phyloP scores from a whole-genome alignment of 1,140 invertebrate genomes.

The Diachasmimorpha longicaudata region DNA sequence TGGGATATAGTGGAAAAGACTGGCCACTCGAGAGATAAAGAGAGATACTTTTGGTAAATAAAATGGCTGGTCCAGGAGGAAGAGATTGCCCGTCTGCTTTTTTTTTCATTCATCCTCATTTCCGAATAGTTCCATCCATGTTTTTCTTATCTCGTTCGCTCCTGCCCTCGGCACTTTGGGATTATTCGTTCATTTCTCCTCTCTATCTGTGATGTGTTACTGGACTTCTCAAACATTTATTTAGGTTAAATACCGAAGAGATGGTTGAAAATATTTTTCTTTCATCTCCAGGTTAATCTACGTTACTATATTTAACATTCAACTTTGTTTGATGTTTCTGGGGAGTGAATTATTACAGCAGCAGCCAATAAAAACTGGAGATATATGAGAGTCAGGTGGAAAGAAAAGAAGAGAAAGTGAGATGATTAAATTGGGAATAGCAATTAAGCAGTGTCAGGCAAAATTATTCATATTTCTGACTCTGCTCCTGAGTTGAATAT shows the following conservation, averaged over 20 bases:
- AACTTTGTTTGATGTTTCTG: neutral
- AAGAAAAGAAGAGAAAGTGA: neutral
- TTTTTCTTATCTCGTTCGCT: neutral
- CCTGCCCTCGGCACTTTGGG: neutral
- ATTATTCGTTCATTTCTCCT: conserved; percentile 17
- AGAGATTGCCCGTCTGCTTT: conserved; percentile 28
- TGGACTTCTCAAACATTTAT: conserved; percentile 15
- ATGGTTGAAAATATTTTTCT: neutral
- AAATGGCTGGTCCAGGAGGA: conserved; percentile 27
- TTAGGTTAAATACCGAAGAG: neutral
- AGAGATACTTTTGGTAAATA: conserved; percentile 28
- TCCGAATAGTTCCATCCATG: neutral
- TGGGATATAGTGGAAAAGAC: conserved; percentile 6
- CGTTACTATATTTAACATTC: neutral
- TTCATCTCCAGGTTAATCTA: neutral
- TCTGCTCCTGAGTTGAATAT: conserved; percentile 16
- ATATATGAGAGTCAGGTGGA: neutral
- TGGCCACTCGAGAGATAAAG: conserved; percentile 22
- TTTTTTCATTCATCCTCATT: conserved; percentile 20
- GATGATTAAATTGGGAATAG: neutral
- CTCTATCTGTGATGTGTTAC: neutral
- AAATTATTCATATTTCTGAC: conserved; percentile 34
- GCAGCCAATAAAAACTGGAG: neutral
- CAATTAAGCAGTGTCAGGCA: conserved; percentile 33
- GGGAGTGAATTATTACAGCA: neutral